phyloP scores from a whole-genome alignment of 2,797 vertebrate genomes.

The Triplophysa yarkandensis region DNA sequence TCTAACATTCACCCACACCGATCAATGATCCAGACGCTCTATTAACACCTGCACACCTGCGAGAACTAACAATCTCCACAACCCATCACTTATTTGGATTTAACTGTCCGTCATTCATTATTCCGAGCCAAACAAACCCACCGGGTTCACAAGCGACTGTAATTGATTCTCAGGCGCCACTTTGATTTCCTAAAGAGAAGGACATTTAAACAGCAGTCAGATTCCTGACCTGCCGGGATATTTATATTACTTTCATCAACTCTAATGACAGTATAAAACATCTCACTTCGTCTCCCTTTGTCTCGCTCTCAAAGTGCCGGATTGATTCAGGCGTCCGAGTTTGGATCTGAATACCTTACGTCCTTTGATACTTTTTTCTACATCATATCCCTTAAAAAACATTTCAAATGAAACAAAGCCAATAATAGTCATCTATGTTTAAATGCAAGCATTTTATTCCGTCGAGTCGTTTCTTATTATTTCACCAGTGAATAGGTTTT shows the following conservation, averaged over 20 bases:
- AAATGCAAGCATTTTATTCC: too few species aligned
- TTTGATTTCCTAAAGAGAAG: constrained; percentile 54
- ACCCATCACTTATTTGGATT: constrained; percentile 13
- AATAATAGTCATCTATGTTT: not conserved
- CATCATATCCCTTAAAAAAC: too few species aligned
- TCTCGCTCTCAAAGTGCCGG: constrained; percentile 66
- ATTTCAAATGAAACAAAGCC: too few species aligned
- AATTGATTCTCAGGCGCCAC: not conserved
- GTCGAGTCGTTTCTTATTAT: not conserved
- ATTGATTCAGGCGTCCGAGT: constrained; percentile 66
- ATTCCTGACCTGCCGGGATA: constrained; percentile 61
- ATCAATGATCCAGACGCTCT: too few species aligned
- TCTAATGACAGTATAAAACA: constrained; percentile 66
- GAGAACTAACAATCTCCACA: not conserved
- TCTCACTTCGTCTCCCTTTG: constrained; percentile 28
- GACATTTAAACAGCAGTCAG: constrained; percentile 60
- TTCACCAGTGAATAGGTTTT: not conserved
- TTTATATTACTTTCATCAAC: constrained; percentile 50
- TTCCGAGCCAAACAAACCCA: not conserved
- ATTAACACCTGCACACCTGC: not conserved
- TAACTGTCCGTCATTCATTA: not conserved
- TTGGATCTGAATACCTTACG: constrained; percentile 61
- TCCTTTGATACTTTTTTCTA: constrained; percentile 34
- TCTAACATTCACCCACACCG: too few species aligned
- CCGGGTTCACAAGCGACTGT: not conserved